Evolutionary conservation across 2,113 vertebrate species (phyloP).

Genomic region (human (Homo sapiens)): GRCh38 chr7:93686501-93687000

Average conservation of each 20-base stretch:
- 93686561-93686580: background rate
- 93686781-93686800: background rate
- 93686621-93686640: background rate
- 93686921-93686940: background rate
- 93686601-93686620: background rate
- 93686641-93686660: background rate
- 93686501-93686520: background rate
- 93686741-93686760: background rate
- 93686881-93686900: background rate
- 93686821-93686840: background rate
- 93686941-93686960: background rate
- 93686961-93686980: background rate
- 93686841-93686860: background rate
- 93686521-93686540: background rate
- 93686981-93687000: background rate
- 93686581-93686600: background rate
- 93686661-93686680: background rate
- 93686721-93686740: background rate
- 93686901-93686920: background rate
- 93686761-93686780: background rate
- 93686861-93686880: background rate
- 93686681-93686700: background rate
- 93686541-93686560: background rate
- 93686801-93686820: background rate
- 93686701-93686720: background rate